Evolutionary conservation across 92 coral and sea anemone genomes (phyloP).

Genomic region (Palythoa caribaeorum): DNA sequence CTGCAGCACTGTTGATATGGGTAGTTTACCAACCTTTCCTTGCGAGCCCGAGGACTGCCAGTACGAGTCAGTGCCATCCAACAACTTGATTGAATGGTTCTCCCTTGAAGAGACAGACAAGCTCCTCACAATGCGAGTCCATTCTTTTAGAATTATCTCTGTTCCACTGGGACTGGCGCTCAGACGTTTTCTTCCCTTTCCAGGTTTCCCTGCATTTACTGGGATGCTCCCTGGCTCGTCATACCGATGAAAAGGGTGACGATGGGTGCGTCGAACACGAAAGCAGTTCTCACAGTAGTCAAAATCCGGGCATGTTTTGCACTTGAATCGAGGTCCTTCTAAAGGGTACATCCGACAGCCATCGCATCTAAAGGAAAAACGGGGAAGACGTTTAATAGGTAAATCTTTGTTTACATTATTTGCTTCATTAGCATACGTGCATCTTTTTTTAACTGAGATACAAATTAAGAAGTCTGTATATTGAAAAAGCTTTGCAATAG

Average conservation of each 20-base stretch:
- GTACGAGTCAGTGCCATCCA: conserved; percentile 94
- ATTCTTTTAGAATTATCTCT: conserved; percentile 88
- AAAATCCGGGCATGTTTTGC: conserved; percentile 92
- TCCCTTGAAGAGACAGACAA: conserved; percentile 97
- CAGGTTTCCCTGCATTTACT: conserved; percentile 92
- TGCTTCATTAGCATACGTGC: too few species aligned
- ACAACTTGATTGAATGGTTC: conserved; percentile 80
- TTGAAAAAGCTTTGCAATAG: too few species aligned
- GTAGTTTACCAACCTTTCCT: conserved; percentile 76
- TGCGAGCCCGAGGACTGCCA: conserved; percentile 99
- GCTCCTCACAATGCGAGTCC: conserved; percentile 90
- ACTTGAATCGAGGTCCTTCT: conserved; percentile 97
- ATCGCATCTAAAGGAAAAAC: conserved; percentile 70
- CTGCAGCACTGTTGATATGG: background rate
- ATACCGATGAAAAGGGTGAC: conserved; percentile 93
- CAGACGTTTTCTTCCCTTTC: conserved; percentile 77
- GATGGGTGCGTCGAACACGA: conserved; percentile 92
- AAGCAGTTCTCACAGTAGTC: conserved; percentile 96
- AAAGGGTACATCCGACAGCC: conserved; percentile 94
- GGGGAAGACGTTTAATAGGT: background rate
- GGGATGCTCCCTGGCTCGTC: conserved; percentile 94
- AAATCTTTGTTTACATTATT: too few species aligned
- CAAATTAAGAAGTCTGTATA: too few species aligned
- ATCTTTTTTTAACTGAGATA: too few species aligned
- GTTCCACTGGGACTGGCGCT: conserved; percentile 68